phyloP scores from a whole-genome alignment of 1,140 invertebrate genomes.

The Phthorimaea operculella region DNA sequence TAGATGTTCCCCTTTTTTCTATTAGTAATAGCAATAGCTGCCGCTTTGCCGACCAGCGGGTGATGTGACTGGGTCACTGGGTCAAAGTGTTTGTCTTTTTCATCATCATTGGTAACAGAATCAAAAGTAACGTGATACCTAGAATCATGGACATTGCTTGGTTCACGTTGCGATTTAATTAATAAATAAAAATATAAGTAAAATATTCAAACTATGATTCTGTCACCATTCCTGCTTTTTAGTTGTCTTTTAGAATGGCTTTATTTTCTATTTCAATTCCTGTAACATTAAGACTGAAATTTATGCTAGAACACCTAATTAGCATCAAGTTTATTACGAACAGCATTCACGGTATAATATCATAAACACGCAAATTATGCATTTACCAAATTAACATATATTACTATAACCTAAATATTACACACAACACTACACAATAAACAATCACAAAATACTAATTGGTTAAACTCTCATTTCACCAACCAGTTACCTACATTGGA shows the following conservation, averaged over 20 bases:
- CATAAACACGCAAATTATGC: too few species aligned
- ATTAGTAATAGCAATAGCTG: constrained; percentile 10
- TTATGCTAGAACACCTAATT: neutral
- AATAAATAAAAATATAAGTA: too few species aligned
- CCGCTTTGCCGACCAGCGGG: constrained; percentile 41
- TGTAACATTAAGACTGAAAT: constrained; percentile 9
- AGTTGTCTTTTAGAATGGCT: constrained; percentile 39
- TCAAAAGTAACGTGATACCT: neutral
- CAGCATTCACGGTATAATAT: too few species aligned
- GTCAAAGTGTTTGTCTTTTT: constrained; percentile 16
- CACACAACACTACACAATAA: too few species aligned
- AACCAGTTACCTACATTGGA: too few species aligned
- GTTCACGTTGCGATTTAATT: too few species aligned
- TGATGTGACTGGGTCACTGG: constrained; percentile 25
- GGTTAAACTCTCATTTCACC: too few species aligned
- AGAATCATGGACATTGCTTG: neutral
- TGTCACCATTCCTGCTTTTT: constrained; percentile 26
- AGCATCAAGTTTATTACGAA: too few species aligned
- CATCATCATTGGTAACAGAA: constrained; percentile 14
- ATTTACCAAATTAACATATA: too few species aligned
- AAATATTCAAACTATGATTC: too few species aligned
- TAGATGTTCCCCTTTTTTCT: constrained; percentile 21
- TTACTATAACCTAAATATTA: too few species aligned
- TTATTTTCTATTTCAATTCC: constrained; percentile 20
- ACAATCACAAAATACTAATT: too few species aligned